Conservation (phyloP, 2,797 vertebrate species). For the Poecile montanus region DNA sequence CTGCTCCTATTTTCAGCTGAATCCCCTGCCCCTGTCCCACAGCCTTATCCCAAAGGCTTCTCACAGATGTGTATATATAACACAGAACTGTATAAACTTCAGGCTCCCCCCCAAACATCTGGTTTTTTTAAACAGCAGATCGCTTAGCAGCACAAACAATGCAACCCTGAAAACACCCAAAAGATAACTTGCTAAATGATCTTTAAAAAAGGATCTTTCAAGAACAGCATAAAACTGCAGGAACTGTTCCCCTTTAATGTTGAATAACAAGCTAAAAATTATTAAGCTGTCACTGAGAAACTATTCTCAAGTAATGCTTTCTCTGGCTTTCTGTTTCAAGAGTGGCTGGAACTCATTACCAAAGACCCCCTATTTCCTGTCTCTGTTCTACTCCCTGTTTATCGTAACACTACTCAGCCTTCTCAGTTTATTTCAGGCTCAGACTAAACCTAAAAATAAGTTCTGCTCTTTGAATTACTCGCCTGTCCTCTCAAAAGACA, state of each 20-base stretch:
- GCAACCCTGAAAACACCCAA: constrained; percentile 72
- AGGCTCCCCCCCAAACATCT: constrained; percentile 76
- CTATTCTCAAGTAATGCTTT: constrained; percentile 80
- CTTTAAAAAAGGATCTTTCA: constrained; percentile 54
- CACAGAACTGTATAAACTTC: constrained; percentile 66
- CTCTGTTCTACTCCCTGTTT: constrained; percentile 72
- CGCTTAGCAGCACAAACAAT: constrained; percentile 47
- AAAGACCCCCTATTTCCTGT: constrained; percentile 83
- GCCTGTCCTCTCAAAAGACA: constrained; percentile 67
- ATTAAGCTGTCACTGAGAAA: constrained; percentile 80
- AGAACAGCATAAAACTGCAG: constrained; percentile 51
- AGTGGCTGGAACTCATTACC: constrained; percentile 84
- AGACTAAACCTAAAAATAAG: constrained; percentile 79
- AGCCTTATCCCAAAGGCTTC: constrained; percentile 69
- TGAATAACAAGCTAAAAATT: constrained; percentile 74
- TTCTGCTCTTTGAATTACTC: constrained; percentile 65
- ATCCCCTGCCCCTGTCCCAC: constrained; percentile 54
- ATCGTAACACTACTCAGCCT: constrained; percentile 69
- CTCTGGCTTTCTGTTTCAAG: constrained; percentile 76
- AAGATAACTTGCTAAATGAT: constrained; percentile 80
- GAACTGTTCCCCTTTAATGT: constrained; percentile 67
- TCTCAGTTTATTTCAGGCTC: constrained; percentile 78
- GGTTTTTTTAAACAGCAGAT: constrained; percentile 69
- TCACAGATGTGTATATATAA: constrained; percentile 69
- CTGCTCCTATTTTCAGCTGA: constrained; percentile 64